Evolutionary conservation across 2,797 vertebrate species (phyloP).

Genomic region (Sparus aurata): DNA sequence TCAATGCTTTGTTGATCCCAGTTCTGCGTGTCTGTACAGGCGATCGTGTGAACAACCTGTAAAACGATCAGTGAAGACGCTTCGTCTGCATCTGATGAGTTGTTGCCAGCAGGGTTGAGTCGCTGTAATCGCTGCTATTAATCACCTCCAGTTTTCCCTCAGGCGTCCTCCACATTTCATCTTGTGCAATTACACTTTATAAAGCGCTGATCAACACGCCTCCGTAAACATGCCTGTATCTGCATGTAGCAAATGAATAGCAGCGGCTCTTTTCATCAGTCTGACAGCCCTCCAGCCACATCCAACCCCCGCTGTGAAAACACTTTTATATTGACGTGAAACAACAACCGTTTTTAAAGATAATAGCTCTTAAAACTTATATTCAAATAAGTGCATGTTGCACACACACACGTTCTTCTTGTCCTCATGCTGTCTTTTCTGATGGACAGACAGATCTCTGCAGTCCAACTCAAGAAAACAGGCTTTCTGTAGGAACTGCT

Average conservation of each 20-base stretch:
- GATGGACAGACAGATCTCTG: not conserved
- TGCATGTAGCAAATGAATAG: not conserved
- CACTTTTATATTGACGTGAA: not conserved
- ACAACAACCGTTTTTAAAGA: not conserved
- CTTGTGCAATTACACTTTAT: not conserved
- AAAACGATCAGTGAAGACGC: not conserved
- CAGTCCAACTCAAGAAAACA: not conserved
- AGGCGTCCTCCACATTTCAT: not conserved
- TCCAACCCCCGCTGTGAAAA: not conserved
- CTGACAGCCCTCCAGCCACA: not conserved
- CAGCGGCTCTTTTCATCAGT: slow-evolving; percentile 15
- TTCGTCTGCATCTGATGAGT: not conserved
- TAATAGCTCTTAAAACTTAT: not conserved
- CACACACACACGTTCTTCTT: not conserved
- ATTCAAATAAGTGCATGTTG: fast-evolving
- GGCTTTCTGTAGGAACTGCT: not conserved
- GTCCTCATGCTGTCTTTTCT: not conserved
- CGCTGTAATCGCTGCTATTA: slow-evolving; percentile 19
- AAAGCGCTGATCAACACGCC: slow-evolving; percentile 14
- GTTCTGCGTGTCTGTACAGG: too few species aligned
- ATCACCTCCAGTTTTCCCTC: slow-evolving; percentile 11
- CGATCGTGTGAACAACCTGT: not conserved
- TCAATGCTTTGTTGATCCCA: too few species aligned
- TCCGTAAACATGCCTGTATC: slow-evolving; percentile 7
- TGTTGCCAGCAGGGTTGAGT: not conserved